Evolutionary conservation across 2,888 invertebrate species (phyloP), one percentile per base, ranked within the genome.

Genomic region (Hylaea fasciaria): DNA sequence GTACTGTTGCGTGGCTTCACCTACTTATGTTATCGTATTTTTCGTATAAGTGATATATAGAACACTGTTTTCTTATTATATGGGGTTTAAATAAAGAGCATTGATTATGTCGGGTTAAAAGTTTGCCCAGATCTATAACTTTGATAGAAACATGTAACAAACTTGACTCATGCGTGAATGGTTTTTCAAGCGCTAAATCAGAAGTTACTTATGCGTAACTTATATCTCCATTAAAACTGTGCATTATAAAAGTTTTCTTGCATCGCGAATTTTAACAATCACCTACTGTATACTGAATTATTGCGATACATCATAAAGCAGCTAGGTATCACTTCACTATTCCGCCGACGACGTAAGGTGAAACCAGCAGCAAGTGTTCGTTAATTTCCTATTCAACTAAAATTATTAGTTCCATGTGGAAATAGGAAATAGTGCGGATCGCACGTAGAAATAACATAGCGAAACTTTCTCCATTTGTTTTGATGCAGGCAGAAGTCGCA

Each of bases 391-490:
- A 74, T 76, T 74, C 70, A 67, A 71, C 71, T 73, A 71, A 70
- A 77, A 77, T 78, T 72, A 78, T 77, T 76, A 67, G 62, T 66
- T 71, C 68, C 59, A 74, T 66, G 71, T 70, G 84, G 83, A 86
- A 87, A 83, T 81, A 85, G 86, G 86, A 89, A 87, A 80, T 77
- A 74, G 77, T 79, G 78, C 79, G 75, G 72, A 81, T 78, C 79
- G 81, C 73, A 74, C 73, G 76, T 79, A 81, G 78, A 84, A 81
- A 84, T 82, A 81, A 83, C 75, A 73, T 71, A 66, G 76, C 76
- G 71, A 44, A 62, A 89, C 91, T 90, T 90, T 90, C 91, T 86
- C 91, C 86, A 76, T 87, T 87, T 89, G 87, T 89, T 89, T 85
- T 79, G 83, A 76, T 74, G 70, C 72, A 76, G 77, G 75, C 76